Percentiles rank a stretch among this genome's conserved stretches.
Evolutionary conservation across 2,888 invertebrate genomes (phyloP).

Genomic region (Drosophila mercatorum): DNA sequence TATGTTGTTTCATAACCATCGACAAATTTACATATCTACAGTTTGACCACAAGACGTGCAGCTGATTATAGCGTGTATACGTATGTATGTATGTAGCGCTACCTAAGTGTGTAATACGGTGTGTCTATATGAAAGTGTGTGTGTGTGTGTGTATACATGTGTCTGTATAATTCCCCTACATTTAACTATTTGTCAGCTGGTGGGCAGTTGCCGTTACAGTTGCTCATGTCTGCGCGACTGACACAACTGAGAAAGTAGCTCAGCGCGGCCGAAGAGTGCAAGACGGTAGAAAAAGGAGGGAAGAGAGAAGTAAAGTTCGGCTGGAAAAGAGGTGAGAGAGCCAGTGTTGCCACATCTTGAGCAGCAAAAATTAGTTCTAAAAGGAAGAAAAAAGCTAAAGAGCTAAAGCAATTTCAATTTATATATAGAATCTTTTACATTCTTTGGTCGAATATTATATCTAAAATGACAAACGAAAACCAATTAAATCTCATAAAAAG

Average conservation of each 20-base stretch:
- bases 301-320: neutral
- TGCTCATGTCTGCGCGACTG: conserved; percentile 31
- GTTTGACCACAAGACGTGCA: conserved; percentile 62
- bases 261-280: conserved; percentile 26
- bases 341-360: conserved; percentile 4
- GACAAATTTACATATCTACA: conserved; percentile 58
- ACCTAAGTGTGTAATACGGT: neutral
- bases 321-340: conserved; percentile 1
- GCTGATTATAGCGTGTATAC: conserved; percentile 45
- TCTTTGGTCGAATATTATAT: neutral
- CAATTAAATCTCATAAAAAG: neutral
- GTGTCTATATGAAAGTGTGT: neutral
- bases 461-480: neutral
- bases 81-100: neutral
- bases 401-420: neutral
- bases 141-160: neutral
- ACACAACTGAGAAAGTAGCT: conserved; percentile 70
- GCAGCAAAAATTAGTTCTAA: neutral
- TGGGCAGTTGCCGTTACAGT: conserved; percentile 31
- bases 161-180: conserved; percentile 24
- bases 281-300: neutral
- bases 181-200: conserved; percentile 46
- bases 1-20: conserved; percentile 74
- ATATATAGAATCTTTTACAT: conserved; percentile 1
- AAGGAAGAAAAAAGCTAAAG: neutral